A percentile compares a stretch with the other conserved stretches of the same genome.
Conservation (phyloP, 2,797 vertebrate genomes). For the Nannoperca australis region DNA sequence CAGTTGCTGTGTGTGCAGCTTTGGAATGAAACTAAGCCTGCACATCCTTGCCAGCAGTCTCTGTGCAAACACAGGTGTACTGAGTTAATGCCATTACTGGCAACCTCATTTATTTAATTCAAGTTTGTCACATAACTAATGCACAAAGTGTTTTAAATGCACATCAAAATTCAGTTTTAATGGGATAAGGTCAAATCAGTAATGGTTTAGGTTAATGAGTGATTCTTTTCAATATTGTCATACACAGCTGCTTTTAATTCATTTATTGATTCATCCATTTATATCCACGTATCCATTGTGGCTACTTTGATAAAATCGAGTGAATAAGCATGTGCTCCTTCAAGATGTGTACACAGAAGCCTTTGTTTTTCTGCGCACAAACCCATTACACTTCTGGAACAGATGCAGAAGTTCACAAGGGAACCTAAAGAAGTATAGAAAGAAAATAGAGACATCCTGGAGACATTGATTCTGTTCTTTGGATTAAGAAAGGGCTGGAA, state of each 20-base stretch:
- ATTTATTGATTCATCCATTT: constrained; percentile 14
- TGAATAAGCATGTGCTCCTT: background rate
- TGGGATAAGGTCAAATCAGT: constrained; percentile 5
- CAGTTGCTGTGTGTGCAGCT: constrained; percentile 13
- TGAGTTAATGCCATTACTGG: constrained; percentile 19
- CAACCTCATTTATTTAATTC: constrained; percentile 1
- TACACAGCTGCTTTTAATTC: constrained; percentile 13
- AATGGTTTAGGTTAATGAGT: constrained; percentile 16
- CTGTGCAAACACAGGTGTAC: constrained; percentile 45
- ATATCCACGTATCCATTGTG: background rate
- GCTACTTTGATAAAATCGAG: constrained; percentile 1
- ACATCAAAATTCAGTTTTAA: constrained; percentile 4
- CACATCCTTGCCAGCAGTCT: background rate
- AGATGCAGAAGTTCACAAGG: background rate
- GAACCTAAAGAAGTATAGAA: background rate
- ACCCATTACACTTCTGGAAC: background rate
- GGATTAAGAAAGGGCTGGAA: background rate
- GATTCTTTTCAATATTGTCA: constrained; percentile 11
- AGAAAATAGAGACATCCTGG: background rate
- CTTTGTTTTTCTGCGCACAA: background rate
- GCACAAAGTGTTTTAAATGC: background rate
- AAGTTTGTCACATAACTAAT: constrained; percentile 3
- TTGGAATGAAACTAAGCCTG: constrained; percentile 23
- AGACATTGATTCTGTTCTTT: background rate
- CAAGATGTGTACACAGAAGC: background rate